Base-by-base conservation (phyloP, 2,797 vertebrate genomes). In the Phylloscopus collybita region DNA sequence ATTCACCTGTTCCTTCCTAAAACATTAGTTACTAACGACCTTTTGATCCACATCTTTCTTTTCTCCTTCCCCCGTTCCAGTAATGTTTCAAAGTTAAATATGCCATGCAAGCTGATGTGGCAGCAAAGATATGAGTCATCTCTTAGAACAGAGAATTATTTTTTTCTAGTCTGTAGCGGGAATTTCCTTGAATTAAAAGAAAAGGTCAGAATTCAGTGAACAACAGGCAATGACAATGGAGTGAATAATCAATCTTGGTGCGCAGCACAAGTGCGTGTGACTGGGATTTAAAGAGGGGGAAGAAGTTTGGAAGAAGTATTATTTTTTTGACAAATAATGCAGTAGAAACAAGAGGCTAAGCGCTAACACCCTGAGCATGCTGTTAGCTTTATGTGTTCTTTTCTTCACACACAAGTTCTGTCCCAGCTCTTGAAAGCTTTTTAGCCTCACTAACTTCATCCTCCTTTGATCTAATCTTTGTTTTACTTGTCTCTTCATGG, bases 171-270 rank as follows among this genome's bases (percentile, higher is more conserved):
- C 59, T 92, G 50, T 57, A 74, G 61, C 0, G 0, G 73, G 91
- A 90, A 89, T 94, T 96, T 95, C 83, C 92, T 95, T 94, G 90
- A 95, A 93, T 94, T 95, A 92, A 90, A 95, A 95, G 82, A 59
- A 95, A 96, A 96, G 95, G 95, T 96, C 95, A 96, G 72, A 90
- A 95, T 96, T 79, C 66, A 91, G 62, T 36, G 80, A 93, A 80
- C n/a, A 90, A 88, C 79, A 86, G 19, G 50, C 62, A 86, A 49
- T 60, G 89, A 80, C 70, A 90, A 57, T 10, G 65, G 60, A 86
- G 38, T 86, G 82, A 91, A 56, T 91, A 94, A 96, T 86, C 82
- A 88, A 27, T 86, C 70, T 36, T 26, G 10, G 44, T 66, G 34
- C 21, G 16, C 56, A 80, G 42, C 25, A 85, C 13, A 85, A 66